Base-by-base conservation (phyloP, 2,113 vertebrate species). In the Speoplatyrhinus poulsoni region DNA sequence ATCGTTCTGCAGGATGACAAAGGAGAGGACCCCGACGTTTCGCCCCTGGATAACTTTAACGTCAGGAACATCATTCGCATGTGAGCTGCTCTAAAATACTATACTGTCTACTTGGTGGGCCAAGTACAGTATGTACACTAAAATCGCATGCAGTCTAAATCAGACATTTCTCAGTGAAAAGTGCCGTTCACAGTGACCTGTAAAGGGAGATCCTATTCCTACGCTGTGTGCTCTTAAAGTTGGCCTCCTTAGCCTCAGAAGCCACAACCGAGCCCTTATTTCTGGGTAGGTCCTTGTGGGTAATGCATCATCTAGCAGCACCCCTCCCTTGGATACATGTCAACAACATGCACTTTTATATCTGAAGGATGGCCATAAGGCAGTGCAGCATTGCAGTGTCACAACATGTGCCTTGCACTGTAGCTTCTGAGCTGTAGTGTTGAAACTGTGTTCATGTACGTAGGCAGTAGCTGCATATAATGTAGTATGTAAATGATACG, bases 51-150 rank as follows among this genome's bases (percentile, higher is more conserved):
- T 80, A 98, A 98, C 90, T 99, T 99, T 91, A 98, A 93, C 12
- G 96, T 99, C 67, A 98, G 94, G 90, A 98, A 96, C 84, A 96
- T 99, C 6, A 94, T 99, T 84, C 95, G 95, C 87, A 96, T 99
- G 97, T 99, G 90, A 96, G 96, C 88, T 13, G 32, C 33, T 13
- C 4, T 15, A 41, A 46, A 60, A 9, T 6, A 54, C 13, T 11
- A 32, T 19, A 53, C 48, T n/a, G 52, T 19, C 17, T 17, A 55
- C 59, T 16, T 61, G 36, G 26, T 26, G 26, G 26, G 26, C 26
- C 26, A 26, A 26, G 26, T 26, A 26, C 26, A 26, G 26, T 26
- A n/a, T 16, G 9, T 46, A 16, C 48, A 19, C 46, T 16, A 12
- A 52, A 11, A 15, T 52, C 3, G 10, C 49, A 3, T 52, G 49